A percentile compares a stretch with the other conserved stretches of the same genome.
These are phyloP conservation scores for Brachynemurus nebulosus DNA, from an alignment of 2,888 invertebrate genomes.

Conservation along the genomic window DNA sequence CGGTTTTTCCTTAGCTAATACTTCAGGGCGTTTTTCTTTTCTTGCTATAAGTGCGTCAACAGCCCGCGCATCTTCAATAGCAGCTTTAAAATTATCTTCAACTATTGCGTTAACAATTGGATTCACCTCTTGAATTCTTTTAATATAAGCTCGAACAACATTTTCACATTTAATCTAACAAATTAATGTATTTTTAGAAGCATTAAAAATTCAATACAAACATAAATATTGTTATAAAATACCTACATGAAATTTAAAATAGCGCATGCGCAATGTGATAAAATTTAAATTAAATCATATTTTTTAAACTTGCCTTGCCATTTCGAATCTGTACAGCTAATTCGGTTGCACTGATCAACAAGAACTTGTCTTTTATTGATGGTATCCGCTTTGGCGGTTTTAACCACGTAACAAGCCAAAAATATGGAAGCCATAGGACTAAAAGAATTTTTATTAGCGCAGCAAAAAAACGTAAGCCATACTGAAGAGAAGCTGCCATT, in stretches of 20 bases:
- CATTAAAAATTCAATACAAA: too few species aligned
- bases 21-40: slow-evolving; percentile 26
- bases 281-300: too few species aligned
- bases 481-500: too few species aligned
- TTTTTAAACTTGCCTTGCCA: slow-evolving; percentile 49
- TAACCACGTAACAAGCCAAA: not conserved
- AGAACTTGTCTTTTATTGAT: slow-evolving; percentile 45
- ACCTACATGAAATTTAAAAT: too few species aligned
- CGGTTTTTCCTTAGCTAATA: slow-evolving; percentile 44
- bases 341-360: slow-evolving; percentile 50
- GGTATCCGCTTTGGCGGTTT: slow-evolving; percentile 25
- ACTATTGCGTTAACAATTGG: slow-evolving; percentile 67
- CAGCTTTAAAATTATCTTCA: slow-evolving; percentile 60
- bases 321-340: slow-evolving; percentile 52
- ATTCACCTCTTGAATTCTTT: slow-evolving; percentile 64
- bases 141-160: slow-evolving; percentile 57
- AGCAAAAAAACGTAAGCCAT: too few species aligned
- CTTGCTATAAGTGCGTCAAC: slow-evolving; percentile 51
- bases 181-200: too few species aligned
- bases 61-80: slow-evolving; percentile 57
- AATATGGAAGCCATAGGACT: too few species aligned
- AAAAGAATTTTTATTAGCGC: too few species aligned
- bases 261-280: not conserved
- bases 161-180: slow-evolving; percentile 48
- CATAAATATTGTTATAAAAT: too few species aligned